Conservation (phyloP, 2,888 invertebrate species). For the Andrena haemorrhoa region DNA sequence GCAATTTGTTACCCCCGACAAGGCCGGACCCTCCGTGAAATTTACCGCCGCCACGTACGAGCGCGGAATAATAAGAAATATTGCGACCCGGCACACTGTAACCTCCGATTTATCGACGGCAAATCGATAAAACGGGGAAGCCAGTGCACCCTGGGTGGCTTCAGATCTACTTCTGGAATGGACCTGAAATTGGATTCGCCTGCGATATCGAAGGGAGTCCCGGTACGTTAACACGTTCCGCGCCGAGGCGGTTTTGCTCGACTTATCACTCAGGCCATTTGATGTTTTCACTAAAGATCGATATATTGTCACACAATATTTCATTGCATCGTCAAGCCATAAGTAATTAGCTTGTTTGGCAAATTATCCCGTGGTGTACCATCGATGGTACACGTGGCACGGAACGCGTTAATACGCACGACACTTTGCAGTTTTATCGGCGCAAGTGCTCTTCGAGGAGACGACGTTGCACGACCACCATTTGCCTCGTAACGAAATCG, state of each 20-base stretch:
- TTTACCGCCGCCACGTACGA: constrained; percentile 12
- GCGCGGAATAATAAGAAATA: constrained; percentile 26
- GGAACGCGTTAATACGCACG: constrained; percentile 6
- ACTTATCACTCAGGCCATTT: too few species aligned
- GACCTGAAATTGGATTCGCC: constrained; percentile 9
- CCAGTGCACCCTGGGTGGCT: neutral
- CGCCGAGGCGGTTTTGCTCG: too few species aligned
- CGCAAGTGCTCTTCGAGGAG: neutral
- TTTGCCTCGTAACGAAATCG: neutral
- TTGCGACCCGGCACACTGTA: neutral
- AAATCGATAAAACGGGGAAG: constrained; percentile 33
- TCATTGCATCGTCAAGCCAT: too few species aligned
- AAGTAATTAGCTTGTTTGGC: too few species aligned
- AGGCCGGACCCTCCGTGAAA: neutral
- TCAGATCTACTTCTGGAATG: neutral
- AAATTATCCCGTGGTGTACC: too few species aligned
- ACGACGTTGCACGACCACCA: neutral
- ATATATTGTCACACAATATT: too few species aligned
- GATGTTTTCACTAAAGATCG: too few species aligned
- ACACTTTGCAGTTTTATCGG: neutral
- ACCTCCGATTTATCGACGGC: constrained; percentile 16
- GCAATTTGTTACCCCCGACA: constrained; percentile 49
- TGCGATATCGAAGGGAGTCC: neutral
- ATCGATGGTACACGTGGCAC: too few species aligned
- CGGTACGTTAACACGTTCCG: too few species aligned